These are phyloP conservation scores for Drosophila niveifrons DNA, from an alignment of 2,888 invertebrate species.

Conservation along the genomic window DNA sequence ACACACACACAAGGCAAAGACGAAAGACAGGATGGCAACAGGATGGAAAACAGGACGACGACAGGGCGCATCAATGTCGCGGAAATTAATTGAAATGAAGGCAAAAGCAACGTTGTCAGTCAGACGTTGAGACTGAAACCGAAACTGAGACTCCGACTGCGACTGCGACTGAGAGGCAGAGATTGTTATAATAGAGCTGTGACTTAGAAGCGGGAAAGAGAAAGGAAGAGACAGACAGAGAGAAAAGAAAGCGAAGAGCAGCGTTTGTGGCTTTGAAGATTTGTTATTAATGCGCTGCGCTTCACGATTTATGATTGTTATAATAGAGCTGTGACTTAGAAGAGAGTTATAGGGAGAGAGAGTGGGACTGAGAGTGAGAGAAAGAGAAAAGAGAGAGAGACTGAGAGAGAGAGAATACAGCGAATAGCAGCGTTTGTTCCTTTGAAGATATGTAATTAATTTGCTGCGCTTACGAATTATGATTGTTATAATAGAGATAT, in stretches of 20 bases:
- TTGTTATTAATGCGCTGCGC: constrained; percentile 56
- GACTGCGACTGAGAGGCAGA: constrained; percentile 1
- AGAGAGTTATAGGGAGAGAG: too few species aligned
- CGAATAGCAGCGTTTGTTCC: neutral
- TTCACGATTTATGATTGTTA: constrained; percentile 56
- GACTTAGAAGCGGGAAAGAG: constrained; percentile 1
- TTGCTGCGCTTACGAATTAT: constrained; percentile 48
- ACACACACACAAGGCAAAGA: constrained; percentile 12
- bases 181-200: constrained; percentile 55
- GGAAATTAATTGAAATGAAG: constrained; percentile 80
- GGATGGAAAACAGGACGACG: constrained; percentile 33
- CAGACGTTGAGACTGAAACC: constrained; percentile 36
- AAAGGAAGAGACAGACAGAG: neutral
- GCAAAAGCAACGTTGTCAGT: constrained; percentile 53
- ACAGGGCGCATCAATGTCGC: constrained; percentile 74
- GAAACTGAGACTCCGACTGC: neutral
- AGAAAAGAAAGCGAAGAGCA: neutral
- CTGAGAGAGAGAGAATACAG: neutral
- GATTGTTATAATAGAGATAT: too few species aligned
- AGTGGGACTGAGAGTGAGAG: too few species aligned
- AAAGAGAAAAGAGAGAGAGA: neutral
- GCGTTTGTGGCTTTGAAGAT: constrained; percentile 7
- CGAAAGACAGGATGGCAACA: constrained; percentile 16
- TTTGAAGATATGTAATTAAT: constrained; percentile 54
- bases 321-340: too few species aligned